These are phyloP conservation scores for Poecilia latipinna DNA, from an alignment of 2,113 vertebrate species.

Conservation along the genomic window DNA sequence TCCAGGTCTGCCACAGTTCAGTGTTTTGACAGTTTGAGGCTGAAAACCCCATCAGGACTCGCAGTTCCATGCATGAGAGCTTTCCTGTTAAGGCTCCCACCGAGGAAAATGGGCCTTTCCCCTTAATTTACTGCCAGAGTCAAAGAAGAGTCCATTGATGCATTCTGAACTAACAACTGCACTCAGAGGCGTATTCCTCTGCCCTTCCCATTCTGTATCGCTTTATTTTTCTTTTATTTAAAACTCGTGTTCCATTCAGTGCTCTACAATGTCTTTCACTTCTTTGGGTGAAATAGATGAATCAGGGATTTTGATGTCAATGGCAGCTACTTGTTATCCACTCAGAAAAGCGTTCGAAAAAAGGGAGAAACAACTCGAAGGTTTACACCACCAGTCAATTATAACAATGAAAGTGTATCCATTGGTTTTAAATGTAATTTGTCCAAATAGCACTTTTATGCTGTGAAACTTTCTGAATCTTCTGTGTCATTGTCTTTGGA, in stretches of 20 bases:
- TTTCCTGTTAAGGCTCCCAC: constrained; percentile 63
- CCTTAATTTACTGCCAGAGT: constrained; percentile 67
- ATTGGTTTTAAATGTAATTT: not conserved
- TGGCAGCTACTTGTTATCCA: not conserved
- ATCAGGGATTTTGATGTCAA: not conserved
- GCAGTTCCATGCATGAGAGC: constrained; percentile 62
- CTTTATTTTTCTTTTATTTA: constrained; percentile 17
- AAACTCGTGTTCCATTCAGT: constrained; percentile 5
- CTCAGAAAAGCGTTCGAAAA: not conserved
- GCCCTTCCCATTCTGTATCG: constrained; percentile 9
- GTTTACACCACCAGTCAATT: not conserved
- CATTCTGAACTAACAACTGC: constrained; percentile 61
- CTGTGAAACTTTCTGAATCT: too few species aligned
- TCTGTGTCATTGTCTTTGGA: too few species aligned
- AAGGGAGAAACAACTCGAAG: not conserved
- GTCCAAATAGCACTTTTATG: too few species aligned
- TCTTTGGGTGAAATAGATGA: constrained; percentile 10
- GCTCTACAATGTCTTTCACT: constrained; percentile 22
- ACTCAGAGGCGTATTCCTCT: constrained; percentile 34
- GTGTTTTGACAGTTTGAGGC: constrained; percentile 56
- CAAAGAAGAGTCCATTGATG: constrained; percentile 53
- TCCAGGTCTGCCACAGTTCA: not conserved
- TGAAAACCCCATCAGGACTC: constrained; percentile 63
- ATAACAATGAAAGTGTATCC: too few species aligned
- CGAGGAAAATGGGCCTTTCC: constrained; percentile 68